Conservation (phyloP, 2,888 invertebrate species). For the Tetramorium bicarinatum region DNA sequence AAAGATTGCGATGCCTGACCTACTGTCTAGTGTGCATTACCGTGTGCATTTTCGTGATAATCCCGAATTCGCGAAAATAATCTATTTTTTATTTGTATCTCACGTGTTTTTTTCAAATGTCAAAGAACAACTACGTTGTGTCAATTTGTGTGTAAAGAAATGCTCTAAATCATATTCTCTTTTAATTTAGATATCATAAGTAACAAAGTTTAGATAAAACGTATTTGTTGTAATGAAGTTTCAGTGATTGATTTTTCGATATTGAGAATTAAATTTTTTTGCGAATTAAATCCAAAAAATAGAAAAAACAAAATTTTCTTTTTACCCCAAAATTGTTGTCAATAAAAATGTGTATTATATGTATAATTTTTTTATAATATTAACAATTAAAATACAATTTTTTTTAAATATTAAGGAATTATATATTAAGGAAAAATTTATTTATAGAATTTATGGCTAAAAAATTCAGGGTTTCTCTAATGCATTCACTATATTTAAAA, state of each 20-base stretch:
- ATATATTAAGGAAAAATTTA: neutral
- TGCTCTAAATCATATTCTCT: neutral
- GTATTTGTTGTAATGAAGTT: neutral
- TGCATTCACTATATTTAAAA: neutral
- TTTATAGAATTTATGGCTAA: neutral
- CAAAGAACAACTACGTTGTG: neutral
- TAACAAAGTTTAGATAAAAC: neutral
- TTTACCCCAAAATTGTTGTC: neutral
- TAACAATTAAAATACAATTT: no score
- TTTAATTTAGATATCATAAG: neutral
- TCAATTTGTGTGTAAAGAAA: neutral
- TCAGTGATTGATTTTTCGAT: neutral
- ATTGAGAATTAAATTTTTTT: neutral
- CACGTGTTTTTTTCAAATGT: neutral
- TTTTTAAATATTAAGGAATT: neutral
- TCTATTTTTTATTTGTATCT: neutral
- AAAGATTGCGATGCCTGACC: neutral
- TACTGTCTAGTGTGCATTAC: conserved; percentile 8
- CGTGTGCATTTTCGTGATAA: neutral
- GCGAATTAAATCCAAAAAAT: neutral
- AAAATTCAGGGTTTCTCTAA: neutral
- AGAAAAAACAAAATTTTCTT: neutral
- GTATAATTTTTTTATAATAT: no score
- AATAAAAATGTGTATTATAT: neutral
- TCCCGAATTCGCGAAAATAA: neutral